Percentiles rank a stretch among this genome's conserved stretches.
These are phyloP conservation scores for Platyura marginata DNA, from an alignment of 1,140 invertebrate species.

Conservation along the genomic window DNA sequence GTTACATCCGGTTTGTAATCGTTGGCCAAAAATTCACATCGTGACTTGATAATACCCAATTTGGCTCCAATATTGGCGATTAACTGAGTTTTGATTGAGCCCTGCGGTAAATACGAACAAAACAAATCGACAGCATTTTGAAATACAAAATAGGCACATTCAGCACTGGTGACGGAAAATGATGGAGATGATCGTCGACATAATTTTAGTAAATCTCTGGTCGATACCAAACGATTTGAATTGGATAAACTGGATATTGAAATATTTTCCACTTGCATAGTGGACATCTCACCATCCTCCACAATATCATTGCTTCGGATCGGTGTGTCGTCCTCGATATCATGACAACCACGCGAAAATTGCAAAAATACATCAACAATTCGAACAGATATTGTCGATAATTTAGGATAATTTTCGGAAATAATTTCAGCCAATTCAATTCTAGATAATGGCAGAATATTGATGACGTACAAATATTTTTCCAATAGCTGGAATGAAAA, in stretches of 20 bases:
- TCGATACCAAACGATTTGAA: slow-evolving; percentile 45
- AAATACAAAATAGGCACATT: slow-evolving; percentile 56
- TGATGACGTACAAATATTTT: slow-evolving; percentile 67
- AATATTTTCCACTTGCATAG: slow-evolving; percentile 17
- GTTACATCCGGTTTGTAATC: slow-evolving; percentile 60
- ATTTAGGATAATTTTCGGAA: slow-evolving; percentile 43
- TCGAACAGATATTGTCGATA: slow-evolving; percentile 53
- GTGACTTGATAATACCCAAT: slow-evolving; percentile 64
- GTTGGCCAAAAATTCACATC: slow-evolving; percentile 62
- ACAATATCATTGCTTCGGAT: slow-evolving; percentile 14
- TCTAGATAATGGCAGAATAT: slow-evolving; percentile 57
- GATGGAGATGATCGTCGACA: slow-evolving; percentile 56
- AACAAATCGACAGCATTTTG: slow-evolving; percentile 89
- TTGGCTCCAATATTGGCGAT: slow-evolving; percentile 58
- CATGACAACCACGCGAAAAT: slow-evolving; percentile 51
- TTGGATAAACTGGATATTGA: slow-evolving; percentile 9
- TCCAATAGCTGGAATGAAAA: slow-evolving; percentile 44
- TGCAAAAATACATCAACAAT: slow-evolving; percentile 73
- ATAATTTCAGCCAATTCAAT: slow-evolving; percentile 52
- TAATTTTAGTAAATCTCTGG: slow-evolving; percentile 86
- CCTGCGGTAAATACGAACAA: slow-evolving; percentile 33
- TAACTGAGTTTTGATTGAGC: slow-evolving; percentile 40
- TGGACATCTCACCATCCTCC: slow-evolving; percentile 13
- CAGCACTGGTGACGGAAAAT: slow-evolving; percentile 55
- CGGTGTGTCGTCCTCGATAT: slow-evolving; percentile 12